Evolutionary conservation across 2,113 vertebrate genomes (phyloP).

Genomic region (Panurus biarmicus): DNA sequence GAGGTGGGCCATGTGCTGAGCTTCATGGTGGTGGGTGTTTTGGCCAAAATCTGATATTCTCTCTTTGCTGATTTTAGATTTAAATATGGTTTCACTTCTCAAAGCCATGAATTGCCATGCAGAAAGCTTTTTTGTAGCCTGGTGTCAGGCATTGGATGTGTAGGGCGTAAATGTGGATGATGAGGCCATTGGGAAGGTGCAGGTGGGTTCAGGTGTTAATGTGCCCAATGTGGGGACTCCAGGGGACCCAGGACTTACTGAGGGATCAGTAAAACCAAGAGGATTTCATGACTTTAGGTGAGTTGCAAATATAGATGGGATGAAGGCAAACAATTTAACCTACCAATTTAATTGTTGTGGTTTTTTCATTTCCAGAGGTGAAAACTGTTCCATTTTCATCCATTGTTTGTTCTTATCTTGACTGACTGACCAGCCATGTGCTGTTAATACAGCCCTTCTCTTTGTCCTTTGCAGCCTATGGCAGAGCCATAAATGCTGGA

Average conservation of each 20-base stretch:
- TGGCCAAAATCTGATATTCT: background rate
- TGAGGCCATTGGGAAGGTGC: background rate
- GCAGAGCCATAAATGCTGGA: background rate
- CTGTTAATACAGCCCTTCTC: background rate
- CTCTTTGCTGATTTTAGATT: background rate
- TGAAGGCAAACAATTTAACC: background rate
- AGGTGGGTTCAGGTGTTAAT: accelerated
- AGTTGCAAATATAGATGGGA: background rate
- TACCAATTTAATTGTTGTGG: background rate
- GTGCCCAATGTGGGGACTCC: accelerated
- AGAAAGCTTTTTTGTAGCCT: background rate
- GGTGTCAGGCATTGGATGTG: background rate
- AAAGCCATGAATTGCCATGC: background rate
- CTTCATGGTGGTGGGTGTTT: background rate
- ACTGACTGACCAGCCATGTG: background rate
- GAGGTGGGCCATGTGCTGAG: background rate
- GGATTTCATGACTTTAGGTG: background rate
- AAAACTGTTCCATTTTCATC: background rate
- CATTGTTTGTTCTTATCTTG: background rate
- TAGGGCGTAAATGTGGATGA: background rate
- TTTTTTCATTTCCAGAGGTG: background rate
- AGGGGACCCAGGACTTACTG: background rate
- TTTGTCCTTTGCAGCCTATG: background rate
- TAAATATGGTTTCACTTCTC: background rate
- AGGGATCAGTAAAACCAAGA: background rate